Base-by-base conservation (phyloP, 2,888 invertebrate species). In the Branchipolynoe longqiensis region DNA sequence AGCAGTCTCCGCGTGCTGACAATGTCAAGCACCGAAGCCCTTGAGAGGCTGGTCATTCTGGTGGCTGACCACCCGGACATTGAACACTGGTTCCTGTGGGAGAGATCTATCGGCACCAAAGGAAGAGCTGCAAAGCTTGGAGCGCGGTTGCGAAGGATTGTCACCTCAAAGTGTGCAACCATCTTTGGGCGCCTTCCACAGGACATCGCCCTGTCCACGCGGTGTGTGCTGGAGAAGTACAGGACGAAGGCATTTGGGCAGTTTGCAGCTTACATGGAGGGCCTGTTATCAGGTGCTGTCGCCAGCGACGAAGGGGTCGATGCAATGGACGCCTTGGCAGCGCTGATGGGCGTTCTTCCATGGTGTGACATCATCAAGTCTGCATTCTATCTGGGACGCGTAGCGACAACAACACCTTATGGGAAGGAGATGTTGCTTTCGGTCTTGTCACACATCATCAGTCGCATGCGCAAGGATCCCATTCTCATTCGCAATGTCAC, bases 81-180 rank as follows among this genome's bases (percentile, higher is more conserved):
- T 6, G 25, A 48, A 33, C 31, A 41, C 12, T 78, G 78, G 78
- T 78, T 78, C 48, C 48, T 78, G 48, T 78, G 78, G 78, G 8
- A 78, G 18, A 25, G 28, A 22, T 22, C 48, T 25, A 1, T 78
- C 2, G 33, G 78, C 6, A 78, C 78, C 48, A 78, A 48, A 28
- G 48, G 48, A 14, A 41, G 31, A 31, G 41, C 41, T 8, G 78
- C 54, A 41, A 78, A 78, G 48, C 41, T 78, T 8, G 78, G 78
- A 8, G n/a, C 48, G n/a, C 25, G 28, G 48, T 48, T 78, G 3
- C n/a, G 78, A 1, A 14, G 8, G 3, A 18, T 78, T 18, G 22
- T 78, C 22, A 78, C 78, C n/a, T 31, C 28, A 25, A 40, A 54
- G 18, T 22, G n/a, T 2, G 25, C 48, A 48, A 1, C 18, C 2